phyloP scores from a whole-genome alignment of 2,888 invertebrate species.

The Atrina japonica region DNA sequence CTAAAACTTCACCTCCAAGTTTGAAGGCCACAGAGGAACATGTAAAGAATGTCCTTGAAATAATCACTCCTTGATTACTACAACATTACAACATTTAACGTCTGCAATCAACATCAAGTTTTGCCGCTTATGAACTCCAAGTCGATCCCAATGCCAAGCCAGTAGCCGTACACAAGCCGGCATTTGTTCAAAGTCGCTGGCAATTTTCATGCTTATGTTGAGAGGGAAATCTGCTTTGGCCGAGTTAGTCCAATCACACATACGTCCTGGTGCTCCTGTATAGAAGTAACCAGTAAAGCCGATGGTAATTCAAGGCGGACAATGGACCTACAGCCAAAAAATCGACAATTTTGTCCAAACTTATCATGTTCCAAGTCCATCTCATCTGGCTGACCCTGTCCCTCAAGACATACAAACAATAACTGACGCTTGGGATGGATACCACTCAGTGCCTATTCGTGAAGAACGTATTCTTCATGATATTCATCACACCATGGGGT shows the following conservation, averaged over 20 bases:
- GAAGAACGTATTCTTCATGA: conserved; percentile 45
- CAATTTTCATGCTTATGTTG: conserved; percentile 37
- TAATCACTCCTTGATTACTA: too few relatives aligned
- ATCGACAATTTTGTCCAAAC: conserved; percentile 39
- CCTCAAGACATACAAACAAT: conserved; percentile 45
- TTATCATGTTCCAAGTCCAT: conserved; percentile 51
- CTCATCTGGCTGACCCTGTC: conserved; percentile 41
- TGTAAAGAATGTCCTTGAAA: too few relatives aligned
- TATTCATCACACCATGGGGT: too few relatives aligned
- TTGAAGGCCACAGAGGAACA: too few relatives aligned
- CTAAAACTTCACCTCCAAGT: too few relatives aligned
- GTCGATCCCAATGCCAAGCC: too few relatives aligned
- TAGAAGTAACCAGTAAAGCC: conserved; percentile 35
- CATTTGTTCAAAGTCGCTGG: too few relatives aligned
- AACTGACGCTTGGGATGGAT: too few relatives aligned
- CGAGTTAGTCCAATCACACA: conserved; percentile 32
- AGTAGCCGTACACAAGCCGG: too few relatives aligned
- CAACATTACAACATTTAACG: too few relatives aligned
- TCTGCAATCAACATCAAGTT: too few relatives aligned
- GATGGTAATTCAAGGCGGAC: conserved; percentile 35
- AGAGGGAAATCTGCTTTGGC: conserved; percentile 42
- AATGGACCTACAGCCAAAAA: conserved; percentile 39
- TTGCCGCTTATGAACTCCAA: too few relatives aligned
- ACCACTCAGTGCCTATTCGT: conserved; percentile 47
- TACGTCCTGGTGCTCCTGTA: conserved; percentile 41